phyloP scores from a whole-genome alignment of 2,797 vertebrate species.

The Amblyraja radiata region DNA sequence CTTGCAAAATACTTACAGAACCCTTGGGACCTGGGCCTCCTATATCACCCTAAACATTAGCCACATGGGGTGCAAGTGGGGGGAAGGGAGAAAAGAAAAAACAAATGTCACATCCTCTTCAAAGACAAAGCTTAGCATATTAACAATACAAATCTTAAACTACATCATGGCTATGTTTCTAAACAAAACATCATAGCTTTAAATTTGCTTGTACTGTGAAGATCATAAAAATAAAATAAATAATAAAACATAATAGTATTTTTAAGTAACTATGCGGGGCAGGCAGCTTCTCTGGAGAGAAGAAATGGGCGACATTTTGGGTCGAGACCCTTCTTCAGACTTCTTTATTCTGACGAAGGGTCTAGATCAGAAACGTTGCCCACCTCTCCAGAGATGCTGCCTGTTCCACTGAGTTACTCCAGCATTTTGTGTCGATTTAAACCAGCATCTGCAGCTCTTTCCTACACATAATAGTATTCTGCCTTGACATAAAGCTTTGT shows the following conservation, averaged over 20 bases:
- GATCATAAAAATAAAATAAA: not conserved
- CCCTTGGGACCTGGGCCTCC: constrained; percentile 85
- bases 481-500: not conserved
- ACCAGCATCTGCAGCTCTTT: too few relatives aligned
- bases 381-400: too few relatives aligned
- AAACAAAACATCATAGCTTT: not conserved
- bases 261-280: too few relatives aligned
- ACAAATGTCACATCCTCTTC: not conserved
- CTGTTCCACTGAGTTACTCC: too few relatives aligned
- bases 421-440: too few relatives aligned
- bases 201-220: not conserved
- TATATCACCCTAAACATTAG: constrained; percentile 67
- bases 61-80: not conserved
- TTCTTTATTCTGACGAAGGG: too few relatives aligned
- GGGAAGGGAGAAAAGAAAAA: not conserved
- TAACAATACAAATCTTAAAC: not conserved
- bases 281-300: too few relatives aligned
- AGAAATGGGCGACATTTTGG: too few relatives aligned
- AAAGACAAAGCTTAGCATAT: not conserved
- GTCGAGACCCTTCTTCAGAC: too few relatives aligned
- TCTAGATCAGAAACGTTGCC: too few relatives aligned
- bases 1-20: constrained; percentile 69
- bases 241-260: not conserved
- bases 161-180: not conserved
- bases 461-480: not conserved